These are phyloP conservation scores for Ptychobarbus kaznakovi DNA, from an alignment of 2,797 vertebrate genomes.

Conservation along the genomic window DNA sequence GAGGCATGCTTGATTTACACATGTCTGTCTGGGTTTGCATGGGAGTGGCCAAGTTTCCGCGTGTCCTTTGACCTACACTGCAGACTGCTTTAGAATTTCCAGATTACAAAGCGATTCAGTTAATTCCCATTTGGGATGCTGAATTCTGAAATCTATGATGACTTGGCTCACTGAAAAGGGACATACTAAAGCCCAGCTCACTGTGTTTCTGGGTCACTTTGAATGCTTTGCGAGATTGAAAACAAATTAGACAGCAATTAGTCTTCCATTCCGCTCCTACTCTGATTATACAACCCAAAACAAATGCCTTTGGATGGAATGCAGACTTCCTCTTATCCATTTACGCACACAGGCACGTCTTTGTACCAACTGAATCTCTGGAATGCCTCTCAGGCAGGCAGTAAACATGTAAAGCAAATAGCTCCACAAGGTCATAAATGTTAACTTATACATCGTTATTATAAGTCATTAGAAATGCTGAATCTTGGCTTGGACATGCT, in stretches of 20 bases:
- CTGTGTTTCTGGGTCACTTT: slow-evolving; percentile 44
- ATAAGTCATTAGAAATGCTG: slow-evolving; percentile 29
- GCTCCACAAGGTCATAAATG: slow-evolving; percentile 55
- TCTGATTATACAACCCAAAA: slow-evolving; percentile 77
- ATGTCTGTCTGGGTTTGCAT: slow-evolving; percentile 56
- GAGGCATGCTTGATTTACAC: slow-evolving; percentile 62
- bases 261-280: slow-evolving; percentile 29
- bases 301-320: slow-evolving; percentile 75
- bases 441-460: slow-evolving; percentile 32
- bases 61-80: slow-evolving; percentile 49
- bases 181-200: slow-evolving; percentile 16
- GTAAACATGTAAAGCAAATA: slow-evolving; percentile 78
- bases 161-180: slow-evolving; percentile 26
- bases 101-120: slow-evolving; percentile 38
- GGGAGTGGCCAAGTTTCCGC: slow-evolving; percentile 40
- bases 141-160: slow-evolving; percentile 43
- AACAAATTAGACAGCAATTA: slow-evolving; percentile 49
- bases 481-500: slow-evolving; percentile 18
- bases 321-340: slow-evolving; percentile 82
- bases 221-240: slow-evolving; percentile 41
- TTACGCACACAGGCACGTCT: slow-evolving; percentile 77
- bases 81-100: slow-evolving; percentile 51
- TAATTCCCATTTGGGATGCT: slow-evolving; percentile 39
- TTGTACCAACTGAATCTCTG: slow-evolving; percentile 77
- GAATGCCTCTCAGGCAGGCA: slow-evolving; percentile 74